These are phyloP conservation scores for Mythimna ferrago DNA, from an alignment of 2,888 invertebrate species.

Conservation along the genomic window DNA sequence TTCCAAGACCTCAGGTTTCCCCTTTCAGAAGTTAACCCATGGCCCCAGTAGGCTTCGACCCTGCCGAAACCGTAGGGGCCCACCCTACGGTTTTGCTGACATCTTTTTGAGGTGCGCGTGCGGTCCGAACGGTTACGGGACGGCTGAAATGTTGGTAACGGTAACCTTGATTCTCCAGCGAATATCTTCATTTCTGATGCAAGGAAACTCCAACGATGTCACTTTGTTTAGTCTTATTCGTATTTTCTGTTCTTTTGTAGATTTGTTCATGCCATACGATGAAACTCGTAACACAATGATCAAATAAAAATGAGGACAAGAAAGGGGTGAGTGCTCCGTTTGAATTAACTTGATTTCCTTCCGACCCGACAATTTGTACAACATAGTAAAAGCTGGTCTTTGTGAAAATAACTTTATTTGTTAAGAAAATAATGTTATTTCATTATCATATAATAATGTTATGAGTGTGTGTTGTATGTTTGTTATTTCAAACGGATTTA, in stretches of 20 bases:
- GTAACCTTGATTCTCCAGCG: too few relatives aligned
- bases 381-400: slow-evolving; percentile 8
- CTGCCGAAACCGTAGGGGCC: too few relatives aligned
- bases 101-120: too few relatives aligned
- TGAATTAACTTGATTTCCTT: slow-evolving; percentile 53
- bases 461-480: neutral
- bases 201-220: neutral
- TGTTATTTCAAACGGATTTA: neutral
- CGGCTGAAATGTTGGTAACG: too few relatives aligned
- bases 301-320: slow-evolving; percentile 51
- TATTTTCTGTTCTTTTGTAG: slow-evolving; percentile 5
- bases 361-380: slow-evolving; percentile 55
- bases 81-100: too few relatives aligned
- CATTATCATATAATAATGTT: too few relatives aligned
- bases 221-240: neutral
- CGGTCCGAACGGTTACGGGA: too few relatives aligned
- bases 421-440: slow-evolving; percentile 14
- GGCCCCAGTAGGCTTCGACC: too few relatives aligned
- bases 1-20: too few relatives aligned
- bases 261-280: slow-evolving; percentile 10
- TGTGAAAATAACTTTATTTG: slow-evolving; percentile 26
- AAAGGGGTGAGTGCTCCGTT: slow-evolving; percentile 32
- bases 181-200: too few relatives aligned
- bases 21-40: too few relatives aligned
- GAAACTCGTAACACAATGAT: slow-evolving; percentile 36